These are phyloP conservation scores for Pionites leucogaster DNA, from an alignment of 2,113 vertebrate species.

Conservation along the genomic window DNA sequence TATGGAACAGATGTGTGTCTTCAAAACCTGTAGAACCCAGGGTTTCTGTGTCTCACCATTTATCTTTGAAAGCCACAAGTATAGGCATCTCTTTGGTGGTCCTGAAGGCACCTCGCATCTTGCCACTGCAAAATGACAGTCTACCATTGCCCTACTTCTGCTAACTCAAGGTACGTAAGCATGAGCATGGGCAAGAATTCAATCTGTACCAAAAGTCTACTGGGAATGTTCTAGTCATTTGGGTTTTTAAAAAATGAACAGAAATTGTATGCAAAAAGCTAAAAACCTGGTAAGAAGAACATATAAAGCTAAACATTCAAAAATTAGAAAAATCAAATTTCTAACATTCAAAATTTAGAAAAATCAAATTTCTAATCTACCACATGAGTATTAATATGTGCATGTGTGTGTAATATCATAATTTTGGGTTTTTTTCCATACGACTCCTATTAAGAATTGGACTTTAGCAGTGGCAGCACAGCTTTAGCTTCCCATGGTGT, in stretches of 20 bases:
- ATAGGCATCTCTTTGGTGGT: background rate
- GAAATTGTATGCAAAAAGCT: background rate
- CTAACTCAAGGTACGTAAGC: background rate
- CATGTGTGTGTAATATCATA: background rate
- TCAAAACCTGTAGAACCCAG: background rate
- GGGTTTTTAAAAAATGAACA: background rate
- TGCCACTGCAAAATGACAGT: background rate
- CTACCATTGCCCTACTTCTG: background rate
- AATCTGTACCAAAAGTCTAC: background rate
- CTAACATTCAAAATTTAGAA: background rate
- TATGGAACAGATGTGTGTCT: background rate
- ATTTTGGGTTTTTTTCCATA: background rate
- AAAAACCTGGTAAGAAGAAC: background rate
- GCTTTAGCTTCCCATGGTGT: background rate
- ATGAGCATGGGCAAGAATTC: background rate
- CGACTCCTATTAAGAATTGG: background rate
- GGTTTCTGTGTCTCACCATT: background rate
- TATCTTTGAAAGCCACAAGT: background rate
- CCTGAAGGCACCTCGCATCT: background rate
- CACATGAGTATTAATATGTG: background rate
- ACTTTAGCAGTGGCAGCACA: background rate
- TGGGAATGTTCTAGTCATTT: background rate
- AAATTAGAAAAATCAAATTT: background rate
- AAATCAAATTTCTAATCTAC: background rate
- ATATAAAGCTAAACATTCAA: background rate